A percentile compares a stretch with the other conserved stretches of the same genome.
These are phyloP conservation scores for Bradypodion pumilum DNA, from an alignment of 2,797 vertebrate species.

Conservation along the genomic window DNA sequence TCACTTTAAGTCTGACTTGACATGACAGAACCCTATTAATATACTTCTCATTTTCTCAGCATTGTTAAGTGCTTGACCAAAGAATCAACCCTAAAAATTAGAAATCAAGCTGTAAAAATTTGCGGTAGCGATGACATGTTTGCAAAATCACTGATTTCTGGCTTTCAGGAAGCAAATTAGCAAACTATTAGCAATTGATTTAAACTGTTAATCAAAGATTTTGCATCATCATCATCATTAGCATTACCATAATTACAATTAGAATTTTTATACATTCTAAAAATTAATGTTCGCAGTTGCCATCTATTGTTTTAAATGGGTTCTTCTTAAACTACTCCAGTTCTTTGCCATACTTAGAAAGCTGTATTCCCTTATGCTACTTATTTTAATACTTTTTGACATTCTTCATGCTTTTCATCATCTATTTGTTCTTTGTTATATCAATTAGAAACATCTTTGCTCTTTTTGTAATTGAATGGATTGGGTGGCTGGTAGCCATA, in stretches of 20 bases:
- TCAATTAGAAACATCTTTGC: background rate
- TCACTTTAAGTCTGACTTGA: no score
- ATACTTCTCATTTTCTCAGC: no score
- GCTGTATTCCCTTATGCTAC: background rate
- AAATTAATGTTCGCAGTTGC: background rate
- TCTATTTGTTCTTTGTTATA: background rate
- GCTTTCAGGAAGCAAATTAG: no score
- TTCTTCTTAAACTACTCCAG: background rate
- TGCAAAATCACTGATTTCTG: no score
- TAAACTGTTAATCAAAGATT: no score
- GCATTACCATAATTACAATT: background rate
- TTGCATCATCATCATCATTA: no score
- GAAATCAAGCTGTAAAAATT: no score
- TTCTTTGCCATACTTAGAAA: background rate
- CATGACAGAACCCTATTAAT: no score
- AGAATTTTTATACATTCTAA: background rate
- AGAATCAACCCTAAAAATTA: no score
- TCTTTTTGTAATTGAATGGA: background rate
- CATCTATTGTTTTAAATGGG: background rate
- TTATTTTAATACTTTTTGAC: background rate
- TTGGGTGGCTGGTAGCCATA: background rate
- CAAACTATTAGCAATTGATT: no score
- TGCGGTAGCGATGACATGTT: no score
- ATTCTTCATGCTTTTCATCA: background rate
- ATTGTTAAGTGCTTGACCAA: no score